Evolutionary conservation across 1,140 invertebrate species (phyloP), one percentile per base, ranked within the genome.

Genomic region (Papilio xuthus): DNA sequence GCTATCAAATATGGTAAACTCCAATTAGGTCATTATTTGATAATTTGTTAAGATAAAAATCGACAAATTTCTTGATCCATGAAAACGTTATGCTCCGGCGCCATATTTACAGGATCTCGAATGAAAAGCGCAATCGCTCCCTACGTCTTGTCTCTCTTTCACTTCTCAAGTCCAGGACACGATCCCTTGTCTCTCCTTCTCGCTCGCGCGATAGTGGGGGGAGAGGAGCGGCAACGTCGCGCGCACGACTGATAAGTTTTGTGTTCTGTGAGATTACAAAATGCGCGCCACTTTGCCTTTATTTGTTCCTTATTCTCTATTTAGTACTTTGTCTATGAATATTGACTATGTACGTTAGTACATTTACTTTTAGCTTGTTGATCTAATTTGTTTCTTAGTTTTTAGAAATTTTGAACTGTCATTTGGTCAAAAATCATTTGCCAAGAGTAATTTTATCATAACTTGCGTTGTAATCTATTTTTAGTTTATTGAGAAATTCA

Each of bases 181-280:
- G 72, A 79, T 78, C 70, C 73, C 82, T 50, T 77, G 20, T 42
- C 77, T 79, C 67, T 83, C 83, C 71, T 79, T 80, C 81, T 81
- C 82, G 63, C 75, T 80, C 84, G 42, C 76, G 63, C 78, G 73
- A 72, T 78, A 77, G 73, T 81, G 78, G 85, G 84, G 79, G 79
- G 76, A 80, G 76, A 67, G 78, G 53, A 47, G 75, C 82, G 84
- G 84, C 86, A 87, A 86, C 86, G 83, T 80, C 80, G 86, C 83
- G 41, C 63, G 69, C 79, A 79, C 78, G 71, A 77, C 76, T 75
- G 78, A 79, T 76, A 76, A 79, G 70, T 72, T 72, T 72, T 72
- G 70, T 72, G 69, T 26, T 70, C 67, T 41, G 67, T 20, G 67
- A 41, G 32, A 72, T 72, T 72, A 72, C 70, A 44, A 72, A 72